Percentiles rank a stretch among this genome's conserved stretches.
Conservation (phyloP, 2,113 vertebrate species). For the Labeo catla region DNA sequence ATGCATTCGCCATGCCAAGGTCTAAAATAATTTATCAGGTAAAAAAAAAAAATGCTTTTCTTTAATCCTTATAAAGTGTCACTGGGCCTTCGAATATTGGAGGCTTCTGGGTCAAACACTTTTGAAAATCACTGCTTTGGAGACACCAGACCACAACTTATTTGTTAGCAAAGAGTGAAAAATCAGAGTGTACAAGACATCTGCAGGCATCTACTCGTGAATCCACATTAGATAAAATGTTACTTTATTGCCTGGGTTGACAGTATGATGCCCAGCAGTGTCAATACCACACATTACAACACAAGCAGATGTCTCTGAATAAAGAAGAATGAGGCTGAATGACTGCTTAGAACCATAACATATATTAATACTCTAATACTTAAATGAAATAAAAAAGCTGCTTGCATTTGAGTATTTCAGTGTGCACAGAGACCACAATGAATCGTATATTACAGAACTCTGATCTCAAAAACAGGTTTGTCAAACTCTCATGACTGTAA, state of each 20-base stretch:
- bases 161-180: not conserved
- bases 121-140: too few relatives aligned
- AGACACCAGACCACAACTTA: not conserved
- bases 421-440: not conserved
- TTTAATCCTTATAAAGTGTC: too few relatives aligned
- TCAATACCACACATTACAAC: not conserved
- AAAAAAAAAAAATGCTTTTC: too few relatives aligned
- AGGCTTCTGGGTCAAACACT: too few relatives aligned
- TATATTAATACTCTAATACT: not conserved
- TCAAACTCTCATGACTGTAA: not conserved
- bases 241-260: not conserved
- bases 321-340: not conserved
- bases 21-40: too few relatives aligned
- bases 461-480: conserved; percentile 11
- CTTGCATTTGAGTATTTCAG: not conserved
- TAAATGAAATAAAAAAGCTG: not conserved
- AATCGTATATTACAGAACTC: not conserved
- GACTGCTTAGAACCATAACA: not conserved
- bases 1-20: too few relatives aligned
- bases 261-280: too few relatives aligned
- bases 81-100: too few relatives aligned
- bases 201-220: not conserved
- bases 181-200: not conserved
- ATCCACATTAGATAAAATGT: not conserved
- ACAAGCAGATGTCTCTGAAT: not conserved